Conservation (phyloP, 2,888 invertebrate species). For the Caenorhabditis auriculariae region DNA sequence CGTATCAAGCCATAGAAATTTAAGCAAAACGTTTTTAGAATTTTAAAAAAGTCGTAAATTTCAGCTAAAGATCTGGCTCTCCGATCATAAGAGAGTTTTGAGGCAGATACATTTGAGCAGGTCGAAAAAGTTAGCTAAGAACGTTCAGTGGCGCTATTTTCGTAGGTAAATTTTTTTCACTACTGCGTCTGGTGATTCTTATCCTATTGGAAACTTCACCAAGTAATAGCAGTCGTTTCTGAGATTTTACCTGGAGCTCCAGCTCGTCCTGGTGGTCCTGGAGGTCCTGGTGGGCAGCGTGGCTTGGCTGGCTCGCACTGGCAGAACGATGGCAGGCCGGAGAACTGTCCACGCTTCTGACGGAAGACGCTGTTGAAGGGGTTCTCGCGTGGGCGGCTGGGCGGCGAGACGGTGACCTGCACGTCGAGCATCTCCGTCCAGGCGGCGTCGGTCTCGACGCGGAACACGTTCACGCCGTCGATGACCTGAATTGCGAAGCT, state of each 20-base stretch:
- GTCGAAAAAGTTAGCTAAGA: too few species aligned
- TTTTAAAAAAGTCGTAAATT: too few species aligned
- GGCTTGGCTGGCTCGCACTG: slow-evolving; percentile 51
- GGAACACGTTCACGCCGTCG: slow-evolving; percentile 49
- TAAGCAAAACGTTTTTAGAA: too few species aligned
- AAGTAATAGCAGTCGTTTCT: neutral
- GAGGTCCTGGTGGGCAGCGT: slow-evolving; percentile 45
- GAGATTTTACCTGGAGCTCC: slow-evolving; percentile 33
- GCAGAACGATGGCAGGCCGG: slow-evolving; percentile 47
- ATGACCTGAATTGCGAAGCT: slow-evolving; percentile 28
- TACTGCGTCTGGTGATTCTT: too few species aligned
- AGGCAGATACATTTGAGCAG: too few species aligned
- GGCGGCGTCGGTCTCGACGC: slow-evolving; percentile 50
- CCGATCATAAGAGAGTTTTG: too few species aligned
- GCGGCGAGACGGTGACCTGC: slow-evolving; percentile 54
- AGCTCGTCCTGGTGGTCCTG: slow-evolving; percentile 47
- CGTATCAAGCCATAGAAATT: too few species aligned
- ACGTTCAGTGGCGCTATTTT: too few species aligned
- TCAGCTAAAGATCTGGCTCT: too few species aligned
- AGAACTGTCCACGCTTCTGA: slow-evolving; percentile 44
- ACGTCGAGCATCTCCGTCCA: slow-evolving; percentile 54
- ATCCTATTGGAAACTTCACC: too few species aligned
- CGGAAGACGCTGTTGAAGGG: slow-evolving; percentile 50
- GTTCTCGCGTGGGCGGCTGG: slow-evolving; percentile 46
- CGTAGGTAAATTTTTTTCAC: neutral